Percentiles rank a stretch among this genome's conserved stretches.
Conservation (phyloP, 1,140 invertebrate species). For the Drosophila sp. region DNA sequence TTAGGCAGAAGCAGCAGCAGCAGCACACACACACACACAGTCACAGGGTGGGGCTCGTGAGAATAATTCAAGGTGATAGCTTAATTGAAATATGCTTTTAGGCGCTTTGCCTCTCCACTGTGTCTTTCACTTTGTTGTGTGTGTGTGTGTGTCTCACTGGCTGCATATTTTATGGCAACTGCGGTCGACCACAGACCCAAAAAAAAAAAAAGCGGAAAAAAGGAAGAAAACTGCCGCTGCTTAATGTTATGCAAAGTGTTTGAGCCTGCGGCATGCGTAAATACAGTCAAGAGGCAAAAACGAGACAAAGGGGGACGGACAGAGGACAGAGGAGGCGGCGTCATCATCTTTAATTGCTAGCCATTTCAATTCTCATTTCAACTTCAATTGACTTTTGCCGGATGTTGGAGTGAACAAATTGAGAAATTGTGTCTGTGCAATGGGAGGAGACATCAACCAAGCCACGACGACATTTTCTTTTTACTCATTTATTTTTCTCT, state of each 20-base stretch:
- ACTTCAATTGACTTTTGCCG: conserved; percentile 74
- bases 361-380: conserved; percentile 78
- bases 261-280: conserved; percentile 65
- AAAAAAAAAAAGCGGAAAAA: conserved; percentile 38
- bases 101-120: conserved; percentile 65
- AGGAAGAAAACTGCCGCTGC: conserved; percentile 54
- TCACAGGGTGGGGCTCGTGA: conserved; percentile 62
- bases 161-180: conserved; percentile 76
- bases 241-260: conserved; percentile 81
- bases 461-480: neutral
- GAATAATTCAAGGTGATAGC: conserved; percentile 83
- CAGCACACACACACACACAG: neutral
- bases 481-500: neutral
- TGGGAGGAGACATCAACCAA: neutral
- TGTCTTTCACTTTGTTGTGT: conserved; percentile 65
- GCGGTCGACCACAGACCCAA: conserved; percentile 62
- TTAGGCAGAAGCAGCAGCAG: conserved; percentile 44
- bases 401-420: conserved; percentile 34
- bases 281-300: conserved; percentile 15
- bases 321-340: conserved; percentile 19
- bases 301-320: neutral
- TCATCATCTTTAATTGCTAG: conserved; percentile 77
- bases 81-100: conserved; percentile 83
- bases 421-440: conserved; percentile 3
- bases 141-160: conserved; percentile 43